Evolutionary conservation across 2,888 invertebrate species (phyloP).

Genomic region (Meteorus cinctellus): DNA sequence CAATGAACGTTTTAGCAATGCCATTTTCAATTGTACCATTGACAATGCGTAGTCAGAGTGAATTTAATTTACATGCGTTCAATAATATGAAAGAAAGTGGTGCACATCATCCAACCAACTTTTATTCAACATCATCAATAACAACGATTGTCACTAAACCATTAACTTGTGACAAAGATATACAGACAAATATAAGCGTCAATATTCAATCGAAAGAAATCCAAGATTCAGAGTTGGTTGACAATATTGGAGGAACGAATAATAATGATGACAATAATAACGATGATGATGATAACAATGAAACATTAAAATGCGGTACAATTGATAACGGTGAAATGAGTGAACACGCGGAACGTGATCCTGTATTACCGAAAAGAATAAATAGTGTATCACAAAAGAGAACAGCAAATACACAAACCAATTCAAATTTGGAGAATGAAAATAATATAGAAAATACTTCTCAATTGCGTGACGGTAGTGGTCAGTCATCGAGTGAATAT

Average conservation of each 20-base stretch:
- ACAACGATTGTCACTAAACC: constrained; percentile 71
- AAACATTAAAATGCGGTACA: not conserved
- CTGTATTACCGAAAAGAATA: constrained; percentile 63
- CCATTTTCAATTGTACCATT: constrained; percentile 53
- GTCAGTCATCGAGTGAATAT: constrained; percentile 15
- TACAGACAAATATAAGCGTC: constrained; percentile 64
- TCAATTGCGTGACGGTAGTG: not conserved
- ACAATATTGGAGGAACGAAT: not conserved
- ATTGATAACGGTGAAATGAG: not conserved
- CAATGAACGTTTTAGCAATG: constrained; percentile 66
- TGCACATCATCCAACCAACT: constrained; percentile 59
- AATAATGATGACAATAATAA: not conserved
- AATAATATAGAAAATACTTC: constrained; percentile 55
- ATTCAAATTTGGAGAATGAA: constrained; percentile 63
- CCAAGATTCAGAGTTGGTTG: constrained; percentile 62
- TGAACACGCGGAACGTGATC: constrained; percentile 56
- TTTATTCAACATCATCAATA: constrained; percentile 71
- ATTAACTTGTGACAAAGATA: constrained; percentile 66
- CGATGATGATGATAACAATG: not conserved
- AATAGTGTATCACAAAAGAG: constrained; percentile 59
- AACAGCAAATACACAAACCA: constrained; percentile 43
- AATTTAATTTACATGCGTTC: constrained; percentile 63
- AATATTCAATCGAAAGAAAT: constrained; percentile 62
- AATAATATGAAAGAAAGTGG: constrained; percentile 54
- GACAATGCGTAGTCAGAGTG: constrained; percentile 68